phyloP scores from a whole-genome alignment of 2,797 vertebrate species.

The Chromobotia macracanthus region DNA sequence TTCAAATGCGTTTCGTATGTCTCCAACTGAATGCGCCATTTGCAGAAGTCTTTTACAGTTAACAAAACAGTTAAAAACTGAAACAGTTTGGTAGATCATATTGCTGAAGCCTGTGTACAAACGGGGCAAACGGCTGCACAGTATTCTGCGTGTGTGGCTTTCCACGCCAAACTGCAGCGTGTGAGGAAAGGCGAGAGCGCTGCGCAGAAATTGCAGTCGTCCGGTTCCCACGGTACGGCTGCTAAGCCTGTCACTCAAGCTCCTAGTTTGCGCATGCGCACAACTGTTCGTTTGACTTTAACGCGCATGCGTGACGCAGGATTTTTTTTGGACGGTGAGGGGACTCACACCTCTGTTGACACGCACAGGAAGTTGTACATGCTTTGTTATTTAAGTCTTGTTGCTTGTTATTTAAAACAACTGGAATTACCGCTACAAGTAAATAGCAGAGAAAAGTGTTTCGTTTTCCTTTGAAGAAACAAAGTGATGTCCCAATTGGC shows the following conservation, averaged over 20 bases:
- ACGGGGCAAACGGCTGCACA: conserved; percentile 65
- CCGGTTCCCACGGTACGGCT: conserved; percentile 80
- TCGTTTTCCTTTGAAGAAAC: conserved; percentile 8
- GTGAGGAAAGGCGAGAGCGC: conserved; percentile 45
- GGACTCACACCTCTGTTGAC: conserved; percentile 76
- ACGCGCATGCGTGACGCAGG: conserved; percentile 1
- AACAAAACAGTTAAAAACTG: conserved; percentile 56
- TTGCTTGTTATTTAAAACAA: conserved; percentile 74
- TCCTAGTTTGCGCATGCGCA: conserved; percentile 23
- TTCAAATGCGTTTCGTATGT: neutral
- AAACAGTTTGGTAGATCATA: conserved; percentile 57
- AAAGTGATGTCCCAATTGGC: conserved; percentile 5
- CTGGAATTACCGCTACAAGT: conserved; percentile 75
- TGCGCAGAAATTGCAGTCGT: conserved; percentile 59
- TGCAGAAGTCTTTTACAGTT: conserved; percentile 33
- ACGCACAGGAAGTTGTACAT: conserved; percentile 77
- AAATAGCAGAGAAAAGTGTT: conserved; percentile 41
- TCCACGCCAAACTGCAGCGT: conserved; percentile 59
- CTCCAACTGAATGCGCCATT: conserved; percentile 22
- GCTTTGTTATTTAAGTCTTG: conserved; percentile 76
- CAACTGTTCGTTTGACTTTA: neutral
- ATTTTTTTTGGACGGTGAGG: conserved; percentile 47
- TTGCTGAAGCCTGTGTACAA: conserved; percentile 52
- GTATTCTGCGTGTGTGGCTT: conserved; percentile 63
- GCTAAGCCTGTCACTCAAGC: conserved; percentile 66